A percentile compares a stretch with the other conserved stretches of the same genome.
Conservation (phyloP, 2,797 vertebrate genomes). For the Myioborus miniatus region DNA sequence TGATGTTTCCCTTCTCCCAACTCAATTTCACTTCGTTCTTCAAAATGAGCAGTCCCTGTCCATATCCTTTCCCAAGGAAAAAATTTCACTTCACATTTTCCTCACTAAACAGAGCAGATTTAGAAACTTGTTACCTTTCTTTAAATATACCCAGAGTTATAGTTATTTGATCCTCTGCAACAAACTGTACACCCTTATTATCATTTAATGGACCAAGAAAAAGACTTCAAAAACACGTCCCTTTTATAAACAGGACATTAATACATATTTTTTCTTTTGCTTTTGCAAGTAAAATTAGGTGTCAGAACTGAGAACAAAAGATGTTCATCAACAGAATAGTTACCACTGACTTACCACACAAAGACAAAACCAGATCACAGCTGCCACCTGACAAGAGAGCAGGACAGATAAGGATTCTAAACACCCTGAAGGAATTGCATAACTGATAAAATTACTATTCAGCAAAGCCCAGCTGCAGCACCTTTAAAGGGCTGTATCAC, state of each 20-base stretch:
- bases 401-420: constrained; percentile 5
- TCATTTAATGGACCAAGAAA: not conserved
- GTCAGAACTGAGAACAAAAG: not conserved
- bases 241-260: not conserved
- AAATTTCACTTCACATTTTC: not conserved
- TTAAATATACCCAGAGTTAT: not conserved
- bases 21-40: not conserved
- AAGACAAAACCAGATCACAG: constrained; percentile 13
- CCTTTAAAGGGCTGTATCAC: not conserved
- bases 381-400: not conserved
- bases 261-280: not conserved
- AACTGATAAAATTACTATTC: not conserved
- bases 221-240: not conserved
- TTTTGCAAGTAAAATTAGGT: not conserved
- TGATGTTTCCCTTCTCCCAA: not conserved
- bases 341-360: not conserved
- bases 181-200: not conserved
- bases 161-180: not conserved
- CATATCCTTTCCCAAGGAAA: not conserved
- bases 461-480: not conserved
- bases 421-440: not conserved
- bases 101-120: not conserved
- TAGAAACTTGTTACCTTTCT: not conserved
- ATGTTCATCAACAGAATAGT: not conserved
- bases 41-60: not conserved